phyloP scores from a whole-genome alignment of 2,113 vertebrate species.

The Anguilla rostrata region DNA sequence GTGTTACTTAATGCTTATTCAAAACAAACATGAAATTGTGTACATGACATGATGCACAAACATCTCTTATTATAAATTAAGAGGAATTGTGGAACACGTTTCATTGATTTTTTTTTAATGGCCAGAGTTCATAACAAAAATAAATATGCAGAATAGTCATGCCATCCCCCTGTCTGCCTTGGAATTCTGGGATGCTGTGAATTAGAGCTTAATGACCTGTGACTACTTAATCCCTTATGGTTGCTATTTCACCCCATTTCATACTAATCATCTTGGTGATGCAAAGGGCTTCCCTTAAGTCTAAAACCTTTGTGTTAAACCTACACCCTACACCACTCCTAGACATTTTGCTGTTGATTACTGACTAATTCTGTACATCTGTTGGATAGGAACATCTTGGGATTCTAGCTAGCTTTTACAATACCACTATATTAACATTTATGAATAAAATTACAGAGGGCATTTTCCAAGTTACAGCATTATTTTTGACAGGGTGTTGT shows the following conservation, averaged over 20 bases:
- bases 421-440: neutral
- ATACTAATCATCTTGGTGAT: constrained; percentile 3
- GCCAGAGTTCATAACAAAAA: neutral
- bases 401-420: constrained; percentile 11
- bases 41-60: neutral
- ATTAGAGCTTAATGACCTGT: constrained; percentile 22
- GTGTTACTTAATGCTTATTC: neutral
- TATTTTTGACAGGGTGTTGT: neutral
- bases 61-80: neutral
- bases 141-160: neutral
- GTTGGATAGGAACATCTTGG: neutral
- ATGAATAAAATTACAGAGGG: neutral
- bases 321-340: neutral
- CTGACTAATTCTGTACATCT: neutral
- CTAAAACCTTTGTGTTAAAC: constrained; percentile 11
- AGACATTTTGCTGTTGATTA: neutral
- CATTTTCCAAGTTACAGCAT: neutral
- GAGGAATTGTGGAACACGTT: neutral
- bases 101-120: neutral
- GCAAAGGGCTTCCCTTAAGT: neutral
- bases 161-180: neutral
- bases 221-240: constrained; percentile 23
- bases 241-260: constrained; percentile 12
- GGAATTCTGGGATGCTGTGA: constrained; percentile 14
- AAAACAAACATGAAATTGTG: neutral